Conservation (phyloP, 2,113 vertebrate species). For the Callipepla californica region DNA sequence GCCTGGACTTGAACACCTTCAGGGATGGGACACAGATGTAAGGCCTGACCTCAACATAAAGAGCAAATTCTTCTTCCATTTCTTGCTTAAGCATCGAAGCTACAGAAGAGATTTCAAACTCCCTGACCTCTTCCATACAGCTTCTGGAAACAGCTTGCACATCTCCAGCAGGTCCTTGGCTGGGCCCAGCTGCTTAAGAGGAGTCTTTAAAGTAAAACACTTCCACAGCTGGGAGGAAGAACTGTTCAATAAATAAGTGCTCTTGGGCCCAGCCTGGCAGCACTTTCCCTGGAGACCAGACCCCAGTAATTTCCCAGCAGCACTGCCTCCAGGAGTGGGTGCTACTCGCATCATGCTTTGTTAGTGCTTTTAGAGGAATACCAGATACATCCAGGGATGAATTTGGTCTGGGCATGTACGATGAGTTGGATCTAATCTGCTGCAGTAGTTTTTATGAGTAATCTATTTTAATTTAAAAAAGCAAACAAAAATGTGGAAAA, state of each 20-base stretch:
- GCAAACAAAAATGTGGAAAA: background rate
- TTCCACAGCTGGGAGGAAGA: background rate
- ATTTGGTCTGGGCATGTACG: background rate
- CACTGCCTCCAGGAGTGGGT: background rate
- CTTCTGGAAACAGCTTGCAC: background rate
- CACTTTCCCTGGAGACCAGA: background rate
- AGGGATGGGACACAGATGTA: too few relatives aligned
- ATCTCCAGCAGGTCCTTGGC: background rate
- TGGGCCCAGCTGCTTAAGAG: background rate
- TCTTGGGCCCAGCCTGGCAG: background rate
- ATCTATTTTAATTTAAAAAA: background rate
- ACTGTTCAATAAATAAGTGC: background rate
- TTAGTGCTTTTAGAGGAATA: background rate
- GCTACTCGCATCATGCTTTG: background rate
- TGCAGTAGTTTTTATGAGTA: background rate
- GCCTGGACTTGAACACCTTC: too few relatives aligned
- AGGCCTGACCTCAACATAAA: too few relatives aligned
- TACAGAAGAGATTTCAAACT: background rate
- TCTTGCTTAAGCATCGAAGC: background rate
- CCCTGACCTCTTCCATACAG: background rate
- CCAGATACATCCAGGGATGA: background rate
- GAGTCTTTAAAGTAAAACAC: background rate
- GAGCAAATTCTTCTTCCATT: too few relatives aligned
- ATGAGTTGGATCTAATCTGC: background rate
- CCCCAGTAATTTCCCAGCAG: rapidly evolving